A percentile compares a stretch with the other conserved stretches of the same genome.
Evolutionary conservation across 2,888 invertebrate species (phyloP).

Genomic region (Aphodius granarius): DNA sequence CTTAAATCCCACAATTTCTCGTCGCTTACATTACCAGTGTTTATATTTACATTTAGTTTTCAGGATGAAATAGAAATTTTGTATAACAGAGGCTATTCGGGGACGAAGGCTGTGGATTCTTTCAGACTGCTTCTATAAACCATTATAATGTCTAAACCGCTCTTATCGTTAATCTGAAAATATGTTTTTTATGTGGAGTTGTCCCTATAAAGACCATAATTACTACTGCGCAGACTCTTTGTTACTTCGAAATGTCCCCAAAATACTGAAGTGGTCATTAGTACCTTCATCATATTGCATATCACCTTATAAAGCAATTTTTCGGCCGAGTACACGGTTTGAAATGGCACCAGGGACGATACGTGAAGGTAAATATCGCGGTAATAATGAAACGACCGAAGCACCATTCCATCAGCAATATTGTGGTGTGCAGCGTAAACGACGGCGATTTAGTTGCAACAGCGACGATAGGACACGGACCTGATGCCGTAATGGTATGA

Average conservation of each 20-base stretch:
- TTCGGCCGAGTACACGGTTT: background rate
- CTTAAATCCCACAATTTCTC: too few relatives aligned
- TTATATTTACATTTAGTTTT: too few relatives aligned
- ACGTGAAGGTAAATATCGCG: background rate
- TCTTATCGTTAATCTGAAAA: too few relatives aligned
- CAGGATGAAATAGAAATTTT: too few relatives aligned
- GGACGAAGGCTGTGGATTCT: too few relatives aligned
- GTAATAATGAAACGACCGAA: background rate
- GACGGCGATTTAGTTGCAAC: background rate
- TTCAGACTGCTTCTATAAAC: too few relatives aligned
- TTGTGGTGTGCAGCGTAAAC: background rate
- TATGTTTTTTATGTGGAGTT: too few relatives aligned
- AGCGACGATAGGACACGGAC: background rate
- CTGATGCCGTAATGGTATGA: conserved; percentile 4
- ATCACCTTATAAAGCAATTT: background rate
- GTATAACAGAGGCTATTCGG: too few relatives aligned
- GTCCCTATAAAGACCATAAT: too few relatives aligned
- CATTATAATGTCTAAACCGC: too few relatives aligned
- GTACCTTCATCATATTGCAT: background rate
- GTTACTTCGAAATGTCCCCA: background rate
- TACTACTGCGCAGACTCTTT: background rate
- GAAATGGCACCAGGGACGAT: background rate
- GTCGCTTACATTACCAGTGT: too few relatives aligned
- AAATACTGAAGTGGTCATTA: background rate
- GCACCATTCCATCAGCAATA: background rate